A percentile compares a stretch with the other conserved stretches of the same genome.
Conservation (phyloP, 1,140 invertebrate species). For the Cyphomyrmex costatus region DNA sequence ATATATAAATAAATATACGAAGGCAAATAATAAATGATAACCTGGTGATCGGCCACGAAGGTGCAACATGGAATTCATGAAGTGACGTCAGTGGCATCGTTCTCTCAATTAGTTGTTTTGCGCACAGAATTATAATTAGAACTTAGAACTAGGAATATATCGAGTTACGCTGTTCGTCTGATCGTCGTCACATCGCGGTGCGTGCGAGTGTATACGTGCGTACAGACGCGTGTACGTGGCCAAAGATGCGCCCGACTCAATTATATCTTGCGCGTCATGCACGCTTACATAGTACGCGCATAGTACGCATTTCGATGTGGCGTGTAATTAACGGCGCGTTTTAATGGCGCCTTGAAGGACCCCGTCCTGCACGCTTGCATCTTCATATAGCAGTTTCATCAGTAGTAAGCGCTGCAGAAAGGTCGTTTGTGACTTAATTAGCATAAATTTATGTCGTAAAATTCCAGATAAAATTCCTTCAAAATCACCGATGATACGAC, state of each 20-base stretch:
- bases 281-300: constrained; percentile 18
- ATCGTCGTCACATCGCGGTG: not conserved
- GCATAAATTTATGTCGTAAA: not conserved
- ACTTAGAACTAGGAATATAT: constrained; percentile 66
- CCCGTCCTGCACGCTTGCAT: not conserved
- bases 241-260: constrained; percentile 38
- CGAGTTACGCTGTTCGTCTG: constrained; percentile 61
- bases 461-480: not conserved
- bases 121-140: constrained; percentile 56
- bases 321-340: constrained; percentile 41
- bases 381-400: not conserved
- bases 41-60: constrained; percentile 13
- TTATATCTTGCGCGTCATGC: constrained; percentile 47
- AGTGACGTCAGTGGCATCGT: constrained; percentile 23
- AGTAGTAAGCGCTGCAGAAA: not conserved
- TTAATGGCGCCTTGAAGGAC: constrained; percentile 39
- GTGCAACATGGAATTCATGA: constrained; percentile 17
- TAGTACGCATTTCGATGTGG: constrained; percentile 37
- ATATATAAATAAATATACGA: not conserved
- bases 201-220: not conserved
- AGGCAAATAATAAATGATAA: constrained; percentile 20
- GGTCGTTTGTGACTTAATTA: constrained; percentile 1
- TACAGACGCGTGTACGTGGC: not conserved
- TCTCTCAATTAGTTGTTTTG: constrained; percentile 55
- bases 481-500: not conserved